phyloP scores from a whole-genome alignment of 2,797 vertebrate genomes.

The Arrhamphus sclerolepis region DNA sequence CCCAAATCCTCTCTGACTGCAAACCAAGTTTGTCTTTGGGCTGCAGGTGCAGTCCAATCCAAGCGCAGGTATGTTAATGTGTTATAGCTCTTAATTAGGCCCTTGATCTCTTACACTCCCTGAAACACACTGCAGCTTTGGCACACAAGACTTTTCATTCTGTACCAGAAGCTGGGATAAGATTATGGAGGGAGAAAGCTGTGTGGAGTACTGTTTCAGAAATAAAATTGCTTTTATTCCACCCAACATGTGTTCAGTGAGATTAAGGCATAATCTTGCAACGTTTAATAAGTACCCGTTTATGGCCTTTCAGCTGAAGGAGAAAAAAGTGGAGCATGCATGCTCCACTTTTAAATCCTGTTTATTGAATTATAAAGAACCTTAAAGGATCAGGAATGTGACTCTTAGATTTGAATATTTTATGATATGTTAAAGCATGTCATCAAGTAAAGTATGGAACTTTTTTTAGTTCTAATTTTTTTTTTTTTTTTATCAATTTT shows the following conservation, averaged over 20 bases:
- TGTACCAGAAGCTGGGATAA: conserved; percentile 71
- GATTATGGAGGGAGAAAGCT: conserved; percentile 80
- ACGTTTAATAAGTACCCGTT: conserved; percentile 82
- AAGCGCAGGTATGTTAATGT: conserved; percentile 60
- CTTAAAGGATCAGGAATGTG: conserved; percentile 85
- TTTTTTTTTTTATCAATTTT: not conserved
- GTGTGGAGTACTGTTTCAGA: conserved; percentile 83
- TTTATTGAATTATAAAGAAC: conserved; percentile 90
- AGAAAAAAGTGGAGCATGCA: conserved; percentile 77
- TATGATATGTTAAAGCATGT: conserved; percentile 72
- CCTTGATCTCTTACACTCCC: conserved; percentile 60
- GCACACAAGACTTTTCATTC: conserved; percentile 72
- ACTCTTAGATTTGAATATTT: conserved; percentile 82
- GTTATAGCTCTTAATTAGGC: conserved; percentile 57
- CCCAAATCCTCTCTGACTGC: conserved; percentile 77
- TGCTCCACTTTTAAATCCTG: conserved; percentile 82
- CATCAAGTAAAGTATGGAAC: conserved; percentile 41
- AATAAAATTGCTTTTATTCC: conserved; percentile 95
- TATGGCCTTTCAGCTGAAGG: conserved; percentile 80
- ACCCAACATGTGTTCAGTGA: conserved; percentile 89
- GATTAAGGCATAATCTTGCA: conserved; percentile 90
- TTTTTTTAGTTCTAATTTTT: conserved; percentile 41
- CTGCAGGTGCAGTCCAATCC: conserved; percentile 45
- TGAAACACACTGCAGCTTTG: conserved; percentile 62
- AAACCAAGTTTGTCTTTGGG: conserved; percentile 78